phyloP scores from a whole-genome alignment of 2,797 vertebrate genomes.

The Mareca penelope region DNA sequence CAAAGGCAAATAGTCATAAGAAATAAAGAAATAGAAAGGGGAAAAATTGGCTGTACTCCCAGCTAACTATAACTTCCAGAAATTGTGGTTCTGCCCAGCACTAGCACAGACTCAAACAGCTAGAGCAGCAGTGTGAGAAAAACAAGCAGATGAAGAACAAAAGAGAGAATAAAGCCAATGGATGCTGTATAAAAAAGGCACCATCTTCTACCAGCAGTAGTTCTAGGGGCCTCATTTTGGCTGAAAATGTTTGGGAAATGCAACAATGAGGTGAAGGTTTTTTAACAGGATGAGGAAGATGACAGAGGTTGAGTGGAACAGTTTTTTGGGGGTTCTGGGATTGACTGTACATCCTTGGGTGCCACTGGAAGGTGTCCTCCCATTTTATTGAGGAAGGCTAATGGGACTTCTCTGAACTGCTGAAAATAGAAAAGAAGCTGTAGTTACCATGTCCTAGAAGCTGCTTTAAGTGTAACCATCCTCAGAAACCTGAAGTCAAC shows the following conservation, averaged over 20 bases:
- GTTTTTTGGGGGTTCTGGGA: background rate
- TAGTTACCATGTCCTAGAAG: background rate
- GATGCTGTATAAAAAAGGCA: background rate
- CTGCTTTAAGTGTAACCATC: background rate
- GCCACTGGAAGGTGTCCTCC: fast-evolving
- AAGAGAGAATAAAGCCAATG: background rate
- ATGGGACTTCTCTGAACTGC: too few species aligned
- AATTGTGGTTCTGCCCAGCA: background rate
- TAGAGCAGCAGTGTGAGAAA: background rate
- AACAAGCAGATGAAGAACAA: background rate
- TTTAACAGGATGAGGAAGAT: background rate
- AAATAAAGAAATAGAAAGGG: background rate
- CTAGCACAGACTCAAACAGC: background rate
- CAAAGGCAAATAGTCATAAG: background rate
- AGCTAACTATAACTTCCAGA: background rate
- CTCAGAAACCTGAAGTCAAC: background rate
- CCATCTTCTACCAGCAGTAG: fast-evolving
- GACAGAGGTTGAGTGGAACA: background rate
- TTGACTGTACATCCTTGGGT: fast-evolving
- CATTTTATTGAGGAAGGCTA: background rate
- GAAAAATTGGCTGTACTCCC: background rate
- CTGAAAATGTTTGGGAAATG: background rate
- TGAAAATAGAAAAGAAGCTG: background rate
- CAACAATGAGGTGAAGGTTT: background rate
- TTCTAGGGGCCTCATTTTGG: background rate